Conservation (phyloP, 2,888 invertebrate genomes). For the Tetanocera ferruginea region DNA sequence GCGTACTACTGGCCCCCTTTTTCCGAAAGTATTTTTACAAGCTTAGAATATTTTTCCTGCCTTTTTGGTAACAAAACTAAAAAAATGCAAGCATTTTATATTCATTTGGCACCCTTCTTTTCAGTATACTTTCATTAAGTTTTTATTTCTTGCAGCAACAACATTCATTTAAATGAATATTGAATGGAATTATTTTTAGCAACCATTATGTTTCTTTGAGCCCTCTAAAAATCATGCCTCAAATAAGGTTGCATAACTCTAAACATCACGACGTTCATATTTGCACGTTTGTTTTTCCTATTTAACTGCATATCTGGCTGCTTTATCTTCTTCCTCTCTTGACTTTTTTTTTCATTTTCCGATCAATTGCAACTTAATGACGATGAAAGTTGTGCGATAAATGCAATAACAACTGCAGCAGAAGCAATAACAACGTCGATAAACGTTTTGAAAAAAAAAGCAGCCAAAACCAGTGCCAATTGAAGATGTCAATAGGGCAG, state of each 20-base stretch:
- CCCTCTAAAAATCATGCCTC: too few relatives aligned
- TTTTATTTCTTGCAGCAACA: too few relatives aligned
- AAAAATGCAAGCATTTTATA: too few relatives aligned
- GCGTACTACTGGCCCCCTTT: too few relatives aligned
- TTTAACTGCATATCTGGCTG: neutral
- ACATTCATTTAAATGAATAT: too few relatives aligned
- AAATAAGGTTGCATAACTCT: neutral
- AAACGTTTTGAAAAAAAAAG: neutral
- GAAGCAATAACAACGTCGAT: neutral
- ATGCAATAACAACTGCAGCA: neutral
- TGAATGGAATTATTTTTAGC: too few relatives aligned
- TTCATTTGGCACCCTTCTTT: too few relatives aligned
- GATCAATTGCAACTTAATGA: constrained; percentile 15
- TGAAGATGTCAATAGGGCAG: constrained; percentile 31
- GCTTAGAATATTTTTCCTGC: too few relatives aligned
- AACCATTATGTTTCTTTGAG: too few relatives aligned
- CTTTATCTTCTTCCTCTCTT: neutral
- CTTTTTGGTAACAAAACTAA: too few relatives aligned
- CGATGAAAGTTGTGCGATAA: constrained; percentile 36
- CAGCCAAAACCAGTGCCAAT: neutral
- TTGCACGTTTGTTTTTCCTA: constrained; percentile 23
- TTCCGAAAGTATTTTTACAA: too few relatives aligned
- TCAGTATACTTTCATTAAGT: too few relatives aligned
- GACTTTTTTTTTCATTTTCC: neutral
- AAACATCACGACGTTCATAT: neutral